These are phyloP conservation scores for Dynastes hyllus DNA, from an alignment of 2,888 invertebrate species.

Conservation along the genomic window DNA sequence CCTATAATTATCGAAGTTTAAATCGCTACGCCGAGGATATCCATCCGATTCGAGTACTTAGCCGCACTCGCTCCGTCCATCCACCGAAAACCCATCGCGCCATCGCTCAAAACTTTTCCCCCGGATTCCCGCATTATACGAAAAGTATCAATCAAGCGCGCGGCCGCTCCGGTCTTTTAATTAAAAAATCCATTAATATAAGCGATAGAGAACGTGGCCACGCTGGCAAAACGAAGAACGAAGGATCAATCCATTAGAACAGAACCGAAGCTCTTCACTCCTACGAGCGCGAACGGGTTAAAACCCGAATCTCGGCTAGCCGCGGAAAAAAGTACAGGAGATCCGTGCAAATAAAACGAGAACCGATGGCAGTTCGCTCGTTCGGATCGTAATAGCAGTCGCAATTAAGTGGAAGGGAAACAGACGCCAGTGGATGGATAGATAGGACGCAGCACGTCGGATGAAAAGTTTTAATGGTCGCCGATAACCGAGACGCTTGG, in stretches of 20 bases:
- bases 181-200: conserved; percentile 39
- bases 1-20: too few species aligned
- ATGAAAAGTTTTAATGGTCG: conserved; percentile 36
- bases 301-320: neutral
- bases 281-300: neutral
- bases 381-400: neutral
- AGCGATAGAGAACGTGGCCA: neutral
- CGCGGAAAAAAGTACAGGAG: neutral
- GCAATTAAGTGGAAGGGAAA: conserved; percentile 41
- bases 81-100: neutral
- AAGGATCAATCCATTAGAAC: conserved; percentile 12
- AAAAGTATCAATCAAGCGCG: conserved; percentile 27
- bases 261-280: neutral
- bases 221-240: neutral
- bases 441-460: neutral
- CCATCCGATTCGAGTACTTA: neutral
- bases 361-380: conserved; percentile 14
- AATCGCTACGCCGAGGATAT: neutral
- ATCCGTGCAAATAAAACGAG: conserved; percentile 21
- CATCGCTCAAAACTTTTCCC: neutral
- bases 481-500: neutral
- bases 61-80: neutral
- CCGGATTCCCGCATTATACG: neutral
- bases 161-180: conserved; percentile 3
- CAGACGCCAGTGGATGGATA: conserved; percentile 11